phyloP scores from a whole-genome alignment of 2,888 invertebrate species.

The Limenitis camilla region DNA sequence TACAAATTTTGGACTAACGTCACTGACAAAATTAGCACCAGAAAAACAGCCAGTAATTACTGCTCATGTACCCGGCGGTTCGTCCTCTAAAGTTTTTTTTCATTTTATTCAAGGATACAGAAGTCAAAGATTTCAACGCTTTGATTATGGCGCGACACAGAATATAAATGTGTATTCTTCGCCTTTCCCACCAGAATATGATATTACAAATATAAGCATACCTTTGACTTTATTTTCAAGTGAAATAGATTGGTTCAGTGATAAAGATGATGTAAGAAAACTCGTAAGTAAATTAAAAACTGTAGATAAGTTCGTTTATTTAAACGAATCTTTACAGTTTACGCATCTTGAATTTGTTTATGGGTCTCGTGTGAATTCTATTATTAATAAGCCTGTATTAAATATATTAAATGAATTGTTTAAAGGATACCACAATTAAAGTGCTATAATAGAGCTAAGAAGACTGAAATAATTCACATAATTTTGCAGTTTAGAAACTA shows the following conservation, averaged over 20 bases:
- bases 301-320: constrained; percentile 35
- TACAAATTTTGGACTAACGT: constrained; percentile 44
- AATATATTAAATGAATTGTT: constrained; percentile 32
- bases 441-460: no score
- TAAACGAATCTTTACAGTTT: constrained; percentile 47
- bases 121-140: constrained; percentile 50
- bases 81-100: constrained; percentile 47
- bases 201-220: constrained; percentile 42
- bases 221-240: constrained; percentile 50
- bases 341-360: constrained; percentile 60
- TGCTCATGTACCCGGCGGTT: constrained; percentile 55
- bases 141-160: constrained; percentile 40
- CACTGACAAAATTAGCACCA: constrained; percentile 41
- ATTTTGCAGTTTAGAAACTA: no score
- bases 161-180: constrained; percentile 42
- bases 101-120: constrained; percentile 54
- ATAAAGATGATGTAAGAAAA: constrained; percentile 37
- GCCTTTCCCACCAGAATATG: constrained; percentile 41
- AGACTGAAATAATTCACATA: no score
- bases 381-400: constrained; percentile 47
- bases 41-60: constrained; percentile 47
- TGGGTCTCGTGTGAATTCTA: constrained; percentile 43
- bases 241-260: constrained; percentile 56
- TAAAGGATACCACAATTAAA: neutral
- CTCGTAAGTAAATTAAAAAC: constrained; percentile 41